Conservation (phyloP, 2,113 vertebrate species). For the Pitta sordida region DNA sequence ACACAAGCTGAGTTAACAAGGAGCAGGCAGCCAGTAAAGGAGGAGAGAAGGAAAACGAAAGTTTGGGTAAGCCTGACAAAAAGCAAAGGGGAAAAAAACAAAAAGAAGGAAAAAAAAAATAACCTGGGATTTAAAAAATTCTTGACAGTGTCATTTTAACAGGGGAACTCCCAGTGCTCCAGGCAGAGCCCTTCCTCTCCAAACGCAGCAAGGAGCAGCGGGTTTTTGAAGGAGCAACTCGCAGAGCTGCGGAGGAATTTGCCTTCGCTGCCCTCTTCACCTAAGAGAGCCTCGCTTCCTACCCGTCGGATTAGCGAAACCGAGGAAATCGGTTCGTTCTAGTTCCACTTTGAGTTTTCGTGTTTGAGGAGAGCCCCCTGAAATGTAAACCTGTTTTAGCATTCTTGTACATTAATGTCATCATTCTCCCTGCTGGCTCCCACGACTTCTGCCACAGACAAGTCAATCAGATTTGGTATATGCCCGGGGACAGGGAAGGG, state of each 20-base stretch:
- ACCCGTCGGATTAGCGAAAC: neutral
- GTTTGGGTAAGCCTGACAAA: neutral
- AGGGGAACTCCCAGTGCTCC: neutral
- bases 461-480: constrained; percentile 66
- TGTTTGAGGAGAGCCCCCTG: neutral
- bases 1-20: constrained; percentile 1
- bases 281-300: neutral
- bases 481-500: constrained; percentile 2
- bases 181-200: neutral
- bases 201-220: neutral
- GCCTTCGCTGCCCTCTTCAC: neutral
- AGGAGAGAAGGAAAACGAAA: neutral
- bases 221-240: neutral
- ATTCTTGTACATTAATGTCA: constrained; percentile 63
- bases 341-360: constrained; percentile 15
- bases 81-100: neutral
- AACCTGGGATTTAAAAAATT: neutral
- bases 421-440: constrained; percentile 47
- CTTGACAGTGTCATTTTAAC: neutral
- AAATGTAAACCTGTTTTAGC: constrained; percentile 53
- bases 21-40: neutral
- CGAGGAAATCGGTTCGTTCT: neutral
- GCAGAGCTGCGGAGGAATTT: neutral
- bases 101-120: neutral
- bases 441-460: constrained; percentile 32